A percentile compares a stretch with the other conserved stretches of the same genome.
These are phyloP conservation scores for Blennius ocellaris DNA, from an alignment of 2,113 vertebrate genomes.

Conservation along the genomic window DNA sequence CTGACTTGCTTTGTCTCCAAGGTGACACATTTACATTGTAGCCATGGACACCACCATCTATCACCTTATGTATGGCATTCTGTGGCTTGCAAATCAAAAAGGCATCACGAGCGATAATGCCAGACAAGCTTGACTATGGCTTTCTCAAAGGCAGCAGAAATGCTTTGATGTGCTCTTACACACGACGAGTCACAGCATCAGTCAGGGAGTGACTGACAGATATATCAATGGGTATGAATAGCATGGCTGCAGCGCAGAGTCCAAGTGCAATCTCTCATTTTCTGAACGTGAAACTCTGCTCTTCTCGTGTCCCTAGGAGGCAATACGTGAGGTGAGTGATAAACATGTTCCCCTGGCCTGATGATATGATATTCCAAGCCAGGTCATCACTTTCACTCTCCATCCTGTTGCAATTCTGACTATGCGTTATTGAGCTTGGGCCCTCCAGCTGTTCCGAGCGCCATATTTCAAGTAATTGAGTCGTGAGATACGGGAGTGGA, in stretches of 20 bases:
- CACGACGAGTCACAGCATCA: slow-evolving; percentile 8
- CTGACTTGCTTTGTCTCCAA: slow-evolving; percentile 72
- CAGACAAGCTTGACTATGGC: slow-evolving; percentile 25
- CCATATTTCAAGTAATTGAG: slow-evolving; percentile 73
- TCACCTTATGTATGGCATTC: slow-evolving; percentile 58
- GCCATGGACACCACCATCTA: slow-evolving; percentile 72
- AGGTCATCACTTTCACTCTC: slow-evolving; percentile 55
- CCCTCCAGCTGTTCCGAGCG: slow-evolving; percentile 68
- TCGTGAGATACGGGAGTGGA: slow-evolving; percentile 42
- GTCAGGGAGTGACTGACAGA: slow-evolving; percentile 43
- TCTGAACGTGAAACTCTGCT: slow-evolving; percentile 10
- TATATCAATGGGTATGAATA: slow-evolving; percentile 41
- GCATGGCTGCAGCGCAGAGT: slow-evolving; percentile 13
- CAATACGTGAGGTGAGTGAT: slow-evolving; percentile 67
- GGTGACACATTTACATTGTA: slow-evolving; percentile 77
- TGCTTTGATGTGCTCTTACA: not conserved
- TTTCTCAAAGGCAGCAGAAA: slow-evolving; percentile 22
- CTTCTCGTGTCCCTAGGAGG: slow-evolving; percentile 20
- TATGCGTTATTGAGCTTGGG: slow-evolving; percentile 60
- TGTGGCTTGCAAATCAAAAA: slow-evolving; percentile 62
- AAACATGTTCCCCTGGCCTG: slow-evolving; percentile 57
- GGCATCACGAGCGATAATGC: slow-evolving; percentile 26
- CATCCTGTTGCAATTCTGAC: slow-evolving; percentile 57
- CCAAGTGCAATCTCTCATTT: slow-evolving; percentile 16
- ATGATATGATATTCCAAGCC: slow-evolving; percentile 64